Base-by-base conservation (phyloP, 2,888 invertebrate genomes). In the Clunio marinus region DNA sequence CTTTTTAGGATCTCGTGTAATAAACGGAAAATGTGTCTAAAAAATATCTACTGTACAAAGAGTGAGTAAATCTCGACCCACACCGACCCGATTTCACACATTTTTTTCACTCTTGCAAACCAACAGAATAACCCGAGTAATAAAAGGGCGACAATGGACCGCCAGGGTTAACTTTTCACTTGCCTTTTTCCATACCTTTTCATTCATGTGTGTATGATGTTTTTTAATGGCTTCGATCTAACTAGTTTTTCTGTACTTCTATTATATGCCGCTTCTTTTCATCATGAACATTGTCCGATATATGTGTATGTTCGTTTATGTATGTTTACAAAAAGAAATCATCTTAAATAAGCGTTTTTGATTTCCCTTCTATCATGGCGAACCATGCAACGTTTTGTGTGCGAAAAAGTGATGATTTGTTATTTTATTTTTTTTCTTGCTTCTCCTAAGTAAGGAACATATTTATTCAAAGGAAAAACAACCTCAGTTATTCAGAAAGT, bases 71-170 rank as follows among this genome's bases (percentile, higher is more conserved):
- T 41, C 15, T 41, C 15, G 51, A 5, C 7, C 22, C 51, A 17
- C 41, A n/a, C n/a, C 51, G 20, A 17, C 7, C 22, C 10, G 22
- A 51, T 22, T 17, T 51, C n/a, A 32, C 5, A 32, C n/a, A 51
- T 51, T 51, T 51, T 51, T 22, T 8, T n/a, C n/a, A n/a, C n/a
- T n/a, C n/a, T n/a, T 22, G 51, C 22, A 51, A 51, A 7, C 17
- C 22, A 13, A 57, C 57, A 57, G 25, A 25, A 57, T 51, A 51
- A 51, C 51, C 51, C 8, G 27, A 65, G 63, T 45, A 37, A 65
- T 65, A 65, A 65, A 66, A 66, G 55, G 55, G 66, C 66, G 35
- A 66, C 66, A 63, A 63, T 46, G 46, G 63, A 46, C 63, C 63
- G 27, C 22, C 37, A 27, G 45, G 63, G 63, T 24, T 46, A 27